Evolutionary conservation across 2,888 invertebrate genomes (phyloP).

Genomic region (Eremobia ochroleuca): DNA sequence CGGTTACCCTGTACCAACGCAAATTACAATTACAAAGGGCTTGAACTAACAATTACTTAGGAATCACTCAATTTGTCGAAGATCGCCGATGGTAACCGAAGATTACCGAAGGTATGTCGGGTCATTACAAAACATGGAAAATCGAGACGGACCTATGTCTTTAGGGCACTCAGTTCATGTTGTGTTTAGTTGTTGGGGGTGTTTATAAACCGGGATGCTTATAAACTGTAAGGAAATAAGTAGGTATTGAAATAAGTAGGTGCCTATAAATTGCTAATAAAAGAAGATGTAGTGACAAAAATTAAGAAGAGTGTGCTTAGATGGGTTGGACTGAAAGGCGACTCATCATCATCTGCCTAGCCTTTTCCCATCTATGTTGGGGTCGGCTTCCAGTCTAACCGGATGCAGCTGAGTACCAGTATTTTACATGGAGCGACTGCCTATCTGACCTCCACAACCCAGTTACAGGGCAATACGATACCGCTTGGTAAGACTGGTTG

Average conservation of each 20-base stretch:
- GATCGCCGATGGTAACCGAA: slow-evolving; percentile 15
- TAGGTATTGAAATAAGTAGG: no score
- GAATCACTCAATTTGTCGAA: slow-evolving; percentile 38
- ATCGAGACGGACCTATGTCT: background rate
- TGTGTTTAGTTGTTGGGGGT: background rate
- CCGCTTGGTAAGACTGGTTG: no score
- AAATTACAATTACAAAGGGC: slow-evolving; percentile 18
- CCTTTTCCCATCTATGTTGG: no score
- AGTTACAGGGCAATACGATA: no score
- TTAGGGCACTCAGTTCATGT: background rate
- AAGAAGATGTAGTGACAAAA: no score
- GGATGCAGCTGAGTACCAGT: no score
- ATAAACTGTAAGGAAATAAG: background rate
- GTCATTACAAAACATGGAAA: slow-evolving; percentile 7
- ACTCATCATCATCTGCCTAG: no score
- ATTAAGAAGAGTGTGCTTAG: no score
- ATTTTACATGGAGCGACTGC: no score
- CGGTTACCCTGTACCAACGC: background rate
- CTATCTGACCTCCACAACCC: no score
- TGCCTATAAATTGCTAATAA: background rate
- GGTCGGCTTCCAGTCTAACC: no score
- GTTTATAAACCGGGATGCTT: background rate
- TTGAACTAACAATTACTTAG: slow-evolving; percentile 18
- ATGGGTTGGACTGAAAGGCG: no score
- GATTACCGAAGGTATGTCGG: background rate